Evolutionary conservation across 2,113 vertebrate species (phyloP), one percentile per base, ranked within the genome.

Genomic region (Centropus bengalensis): DNA sequence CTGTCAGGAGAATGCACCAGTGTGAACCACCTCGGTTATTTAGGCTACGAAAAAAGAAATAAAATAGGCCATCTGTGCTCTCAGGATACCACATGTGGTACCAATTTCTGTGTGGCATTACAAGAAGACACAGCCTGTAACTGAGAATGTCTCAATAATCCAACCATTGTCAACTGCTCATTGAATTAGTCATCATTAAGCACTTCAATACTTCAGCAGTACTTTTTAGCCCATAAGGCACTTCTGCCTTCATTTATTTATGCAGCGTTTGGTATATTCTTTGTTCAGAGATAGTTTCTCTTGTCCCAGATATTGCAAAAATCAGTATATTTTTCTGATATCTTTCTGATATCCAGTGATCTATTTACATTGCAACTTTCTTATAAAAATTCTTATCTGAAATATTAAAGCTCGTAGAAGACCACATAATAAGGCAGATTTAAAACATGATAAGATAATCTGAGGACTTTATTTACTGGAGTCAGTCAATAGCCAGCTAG

Each of bases 141-240:
- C 52, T 60, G 33, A 54, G 49, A 90, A 67, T 49, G 68, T 19
- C 28, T 64, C 56, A 30, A 8, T 66, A 69, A 91, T 36, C 81
- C 60, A 96, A 20, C 14, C 2, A 0, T 32, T 83, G 10, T 70
- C n/a, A 80, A 55, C 28, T 85, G 45, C 32, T 85, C 38, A 24
- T 40, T 88, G 68, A 88, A 54, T 80, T 77, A 0, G 2, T 26
- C 58, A 45, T 15, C 36, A 47, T 90, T 70, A 94, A 94, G 84
- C 27, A 60, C 51, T 86, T 59, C 70, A 47, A 69, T 78, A 67
- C 45, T 82, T 52, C 36, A 49, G 47, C 32, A 74, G 81, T 54
- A 90, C 83, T 90, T 82, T 27, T 40, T 40, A 76, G 74, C 62
- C 59, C 23, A 73, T 55, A 75, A 91, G 71, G 92, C 93, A 91